These are phyloP conservation scores for Odontomyia ornata DNA, from an alignment of 2,888 invertebrate genomes.

Conservation along the genomic window DNA sequence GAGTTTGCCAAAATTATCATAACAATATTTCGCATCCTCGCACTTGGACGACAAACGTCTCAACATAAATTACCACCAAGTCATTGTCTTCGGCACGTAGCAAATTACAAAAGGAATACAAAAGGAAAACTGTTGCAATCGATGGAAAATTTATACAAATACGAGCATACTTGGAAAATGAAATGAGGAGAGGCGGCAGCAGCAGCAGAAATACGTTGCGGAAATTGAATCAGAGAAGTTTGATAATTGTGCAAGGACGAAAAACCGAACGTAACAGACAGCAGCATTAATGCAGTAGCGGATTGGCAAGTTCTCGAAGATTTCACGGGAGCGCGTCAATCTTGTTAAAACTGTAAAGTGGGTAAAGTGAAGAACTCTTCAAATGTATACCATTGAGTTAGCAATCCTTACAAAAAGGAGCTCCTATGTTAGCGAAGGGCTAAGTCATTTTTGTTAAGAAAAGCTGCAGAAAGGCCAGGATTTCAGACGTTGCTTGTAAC, in stretches of 20 bases:
- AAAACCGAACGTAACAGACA: background rate
- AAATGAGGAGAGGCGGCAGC: slow-evolving; percentile 12
- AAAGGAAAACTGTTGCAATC: slow-evolving; percentile 23
- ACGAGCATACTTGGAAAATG: background rate
- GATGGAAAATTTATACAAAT: slow-evolving; percentile 13
- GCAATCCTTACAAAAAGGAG: background rate
- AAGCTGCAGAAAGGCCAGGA: background rate
- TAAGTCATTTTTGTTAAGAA: background rate
- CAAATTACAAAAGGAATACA: too few relatives aligned
- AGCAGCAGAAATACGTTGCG: slow-evolving; percentile 4
- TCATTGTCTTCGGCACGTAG: too few relatives aligned
- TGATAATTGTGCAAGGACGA: slow-evolving; percentile 33
- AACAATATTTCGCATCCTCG: too few relatives aligned
- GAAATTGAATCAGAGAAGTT: slow-evolving; percentile 42
- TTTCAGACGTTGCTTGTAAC: background rate
- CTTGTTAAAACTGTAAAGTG: slow-evolving; percentile 23
- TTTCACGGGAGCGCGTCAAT: slow-evolving; percentile 11
- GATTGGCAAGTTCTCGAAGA: background rate
- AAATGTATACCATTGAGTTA: background rate
- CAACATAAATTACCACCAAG: too few relatives aligned
- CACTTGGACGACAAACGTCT: too few relatives aligned
- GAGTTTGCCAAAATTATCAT: too few relatives aligned
- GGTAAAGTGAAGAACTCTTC: slow-evolving; percentile 6
- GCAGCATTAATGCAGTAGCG: background rate
- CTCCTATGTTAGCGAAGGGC: background rate